Base-by-base conservation (phyloP, 2,113 vertebrate genomes). In the Scortum barcoo region DNA sequence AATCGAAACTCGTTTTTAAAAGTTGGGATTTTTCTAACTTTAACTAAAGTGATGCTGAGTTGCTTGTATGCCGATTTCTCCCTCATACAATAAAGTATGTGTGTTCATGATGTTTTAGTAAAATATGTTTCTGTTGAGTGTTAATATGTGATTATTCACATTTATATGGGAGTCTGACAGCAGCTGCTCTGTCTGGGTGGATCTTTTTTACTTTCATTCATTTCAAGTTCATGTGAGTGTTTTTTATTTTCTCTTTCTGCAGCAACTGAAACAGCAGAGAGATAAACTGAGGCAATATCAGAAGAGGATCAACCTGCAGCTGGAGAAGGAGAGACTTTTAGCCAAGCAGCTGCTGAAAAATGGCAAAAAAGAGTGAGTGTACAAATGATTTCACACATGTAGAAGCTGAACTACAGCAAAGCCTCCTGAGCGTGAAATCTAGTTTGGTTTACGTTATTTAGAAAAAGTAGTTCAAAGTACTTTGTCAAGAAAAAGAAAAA, bases 201-300 rank as follows among this genome's bases (percentile, higher is more conserved):
- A n/a, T n/a, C n/a, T n/a, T n/a, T n/a, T n/a, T n/a, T n/a, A n/a
- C n/a, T n/a, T n/a, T n/a, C n/a, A n/a, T n/a, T n/a, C n/a, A n/a
- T n/a, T n/a, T n/a, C n/a, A n/a, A n/a, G 7, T 33, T 4, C 2
- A 14, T 14, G 11, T 26, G 53, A 13, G 24, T 56, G 24, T 6
- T 53, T 14, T 67, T 22, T 7, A 11, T 72, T 74, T 60, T 19
- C 4, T 44, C 19, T n/a, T n/a, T 6, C 3, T 78, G 3, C 91
- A 98, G 97, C 97, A 99, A 97, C 93, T 99, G 92, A 99, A 99
- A 89, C 97, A 98, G 92, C 98, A 99, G 86, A 89, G 98, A 86
- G 98, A 99, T 95, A 98, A 97, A 78, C 95, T 99, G 89, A 94
- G 86, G 67, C 97, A 97, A 88, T 99, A 97, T 80, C 97, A 99